These are phyloP conservation scores for Bombycilla garrulus DNA, from an alignment of 2,113 vertebrate genomes.

Conservation along the genomic window DNA sequence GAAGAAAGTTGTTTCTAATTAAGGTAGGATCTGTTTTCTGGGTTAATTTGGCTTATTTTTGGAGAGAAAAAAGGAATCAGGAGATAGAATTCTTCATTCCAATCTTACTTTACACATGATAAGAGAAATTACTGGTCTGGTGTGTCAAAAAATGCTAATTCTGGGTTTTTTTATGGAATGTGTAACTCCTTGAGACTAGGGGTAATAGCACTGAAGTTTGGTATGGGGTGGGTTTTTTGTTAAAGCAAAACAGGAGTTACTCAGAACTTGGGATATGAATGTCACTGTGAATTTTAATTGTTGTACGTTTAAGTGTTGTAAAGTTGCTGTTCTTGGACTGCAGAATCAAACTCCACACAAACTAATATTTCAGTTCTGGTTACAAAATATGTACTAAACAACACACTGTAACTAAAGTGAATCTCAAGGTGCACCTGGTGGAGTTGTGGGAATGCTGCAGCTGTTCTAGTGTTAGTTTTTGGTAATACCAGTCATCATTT, in stretches of 20 bases:
- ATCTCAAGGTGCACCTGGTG: neutral
- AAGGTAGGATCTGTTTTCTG: neutral
- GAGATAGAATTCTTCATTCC: neutral
- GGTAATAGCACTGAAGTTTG: neutral
- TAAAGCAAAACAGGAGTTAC: neutral
- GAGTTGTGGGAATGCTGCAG: neutral
- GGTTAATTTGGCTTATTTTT: neutral
- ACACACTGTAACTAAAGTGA: neutral
- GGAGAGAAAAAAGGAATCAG: neutral
- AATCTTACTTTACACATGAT: neutral
- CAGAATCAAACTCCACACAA: neutral
- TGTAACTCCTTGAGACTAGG: neutral
- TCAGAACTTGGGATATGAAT: neutral
- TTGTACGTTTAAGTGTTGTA: neutral
- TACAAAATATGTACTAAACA: neutral
- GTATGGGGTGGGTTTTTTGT: neutral
- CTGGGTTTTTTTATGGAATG: neutral
- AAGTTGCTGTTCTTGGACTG: neutral
- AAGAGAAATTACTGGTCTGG: neutral
- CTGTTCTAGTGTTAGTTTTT: neutral
- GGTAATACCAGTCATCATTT: neutral
- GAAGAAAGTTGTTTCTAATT: neutral
- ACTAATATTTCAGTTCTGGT: neutral
- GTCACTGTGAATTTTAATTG: neutral
- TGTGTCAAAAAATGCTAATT: neutral